Base-by-base conservation (phyloP, 2,888 invertebrate species). In the Epirrhoe tristata region DNA sequence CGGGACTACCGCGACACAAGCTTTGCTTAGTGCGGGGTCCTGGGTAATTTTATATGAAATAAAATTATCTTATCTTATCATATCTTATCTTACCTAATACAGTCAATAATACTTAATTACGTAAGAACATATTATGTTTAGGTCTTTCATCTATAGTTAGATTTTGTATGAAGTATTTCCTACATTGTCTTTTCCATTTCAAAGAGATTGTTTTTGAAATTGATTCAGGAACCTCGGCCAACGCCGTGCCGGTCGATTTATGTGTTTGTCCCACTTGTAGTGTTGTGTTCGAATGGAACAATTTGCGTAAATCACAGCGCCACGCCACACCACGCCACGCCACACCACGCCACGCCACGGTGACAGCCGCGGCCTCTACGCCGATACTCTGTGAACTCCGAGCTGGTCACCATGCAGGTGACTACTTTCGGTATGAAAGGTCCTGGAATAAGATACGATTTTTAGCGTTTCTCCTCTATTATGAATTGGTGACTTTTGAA, bases 221-320 rank as follows among this genome's bases (percentile, higher is more conserved):
- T 52, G 59, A 59, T 52, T 24, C 43, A 5, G 24, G 32, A 50
- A 6, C 57, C 36, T 36, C 34, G 14, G 6, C 36, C 48, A 57
- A 10, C 16, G 32, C 31, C 14, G 24, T 43, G 56, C 17, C 43
- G 43, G 0, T 14, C 10, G 53, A 54, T 60, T 53, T 53, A 60
- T 60, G 60, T 32, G 43, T 54, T 53, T 54, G 43, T 36, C 32
- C 59, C 53, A 46, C 31, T 52, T 48, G 6, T 24, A 46, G 51
- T 59, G 43, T 56, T 53, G 43, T 53, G 51, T 53, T 53, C 24
- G 31, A 53, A 46, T 61, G 51, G 55, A 54, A 55, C 54, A 24
- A 46, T 55, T 54, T 43, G 58, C 58, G 50, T 50, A 53, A 63
- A 50, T 63, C 48, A 54, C 58, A 50, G 36, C 48, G 53, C 32